Evolutionary conservation across 1,140 invertebrate species (phyloP).

Genomic region (Globodera ellingtonae): DNA sequence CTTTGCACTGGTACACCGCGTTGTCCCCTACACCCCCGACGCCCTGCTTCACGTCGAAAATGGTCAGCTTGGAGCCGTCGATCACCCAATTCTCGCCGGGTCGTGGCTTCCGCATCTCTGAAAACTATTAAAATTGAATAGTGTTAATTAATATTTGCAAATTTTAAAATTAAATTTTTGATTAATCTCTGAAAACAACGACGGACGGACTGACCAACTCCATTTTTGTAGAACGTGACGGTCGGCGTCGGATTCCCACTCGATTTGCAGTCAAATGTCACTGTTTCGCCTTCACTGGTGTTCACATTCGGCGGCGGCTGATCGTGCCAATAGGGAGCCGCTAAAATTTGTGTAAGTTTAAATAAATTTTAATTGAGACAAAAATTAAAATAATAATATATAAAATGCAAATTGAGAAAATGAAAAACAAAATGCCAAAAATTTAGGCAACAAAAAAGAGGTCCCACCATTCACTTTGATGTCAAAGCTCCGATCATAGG

Average conservation of each 20-base stretch:
- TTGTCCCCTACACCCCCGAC: constrained; percentile 75
- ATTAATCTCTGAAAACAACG: too few relatives aligned
- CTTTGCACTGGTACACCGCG: constrained; percentile 97
- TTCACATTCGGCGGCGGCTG: constrained; percentile 84
- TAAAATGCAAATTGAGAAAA: too few relatives aligned
- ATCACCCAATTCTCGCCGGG: constrained; percentile 69
- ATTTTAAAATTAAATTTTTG: constrained; percentile 11
- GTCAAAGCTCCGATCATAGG: constrained; percentile 60
- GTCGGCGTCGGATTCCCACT: constrained; percentile 83
- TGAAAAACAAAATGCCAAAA: background rate
- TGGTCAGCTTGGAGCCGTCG: constrained; percentile 76
- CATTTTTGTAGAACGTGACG: constrained; percentile 96
- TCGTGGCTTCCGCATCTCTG: constrained; percentile 51
- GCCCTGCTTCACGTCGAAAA: constrained; percentile 79
- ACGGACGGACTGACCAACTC: constrained; percentile 70
- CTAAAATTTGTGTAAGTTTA: constrained; percentile 66
- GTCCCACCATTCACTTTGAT: constrained; percentile 61
- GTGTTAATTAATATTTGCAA: background rate
- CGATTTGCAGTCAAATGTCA: constrained; percentile 84
- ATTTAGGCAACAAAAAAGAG: too few relatives aligned
- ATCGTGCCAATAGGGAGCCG: constrained; percentile 85
- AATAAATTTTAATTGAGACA: background rate
- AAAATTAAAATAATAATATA: too few relatives aligned
- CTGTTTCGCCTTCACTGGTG: constrained; percentile 87
- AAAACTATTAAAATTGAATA: constrained; percentile 32